These are phyloP conservation scores for Excalfactoria chinensis DNA, from an alignment of 2,113 vertebrate genomes.

Conservation along the genomic window DNA sequence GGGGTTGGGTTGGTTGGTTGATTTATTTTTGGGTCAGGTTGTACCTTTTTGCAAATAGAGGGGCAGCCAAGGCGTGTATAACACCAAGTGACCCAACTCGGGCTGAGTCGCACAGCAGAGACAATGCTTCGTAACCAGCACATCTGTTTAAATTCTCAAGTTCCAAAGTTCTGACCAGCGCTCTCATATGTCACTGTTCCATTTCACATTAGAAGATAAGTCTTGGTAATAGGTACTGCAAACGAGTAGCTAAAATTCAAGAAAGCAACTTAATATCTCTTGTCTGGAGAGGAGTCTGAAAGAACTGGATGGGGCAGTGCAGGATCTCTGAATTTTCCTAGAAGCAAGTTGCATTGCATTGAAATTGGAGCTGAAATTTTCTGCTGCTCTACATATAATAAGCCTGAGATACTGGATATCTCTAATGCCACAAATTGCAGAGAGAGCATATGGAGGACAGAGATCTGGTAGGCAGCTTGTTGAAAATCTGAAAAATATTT, in stretches of 20 bases:
- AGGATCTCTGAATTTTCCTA: background rate
- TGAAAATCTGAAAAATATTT: background rate
- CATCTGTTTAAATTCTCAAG: background rate
- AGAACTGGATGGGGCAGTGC: background rate
- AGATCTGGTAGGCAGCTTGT: background rate
- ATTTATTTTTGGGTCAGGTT: background rate
- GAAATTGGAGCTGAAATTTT: constrained; percentile 37
- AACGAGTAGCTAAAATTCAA: background rate
- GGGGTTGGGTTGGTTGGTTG: too few relatives aligned
- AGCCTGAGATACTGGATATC: background rate
- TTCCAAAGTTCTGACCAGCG: background rate
- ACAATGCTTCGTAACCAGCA: background rate
- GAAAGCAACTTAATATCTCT: background rate
- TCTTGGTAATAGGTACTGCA: background rate
- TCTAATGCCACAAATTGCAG: background rate
- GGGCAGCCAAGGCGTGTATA: background rate
- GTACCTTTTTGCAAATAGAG: background rate
- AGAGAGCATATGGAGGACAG: background rate
- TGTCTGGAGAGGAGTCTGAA: background rate
- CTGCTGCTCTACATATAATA: background rate
- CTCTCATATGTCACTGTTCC: background rate
- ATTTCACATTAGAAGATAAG: background rate
- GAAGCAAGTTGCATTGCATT: background rate
- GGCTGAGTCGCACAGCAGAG: background rate
- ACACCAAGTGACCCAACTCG: background rate